Conservation (phyloP, 2,888 invertebrate species). For the Lithophane leautieri region DNA sequence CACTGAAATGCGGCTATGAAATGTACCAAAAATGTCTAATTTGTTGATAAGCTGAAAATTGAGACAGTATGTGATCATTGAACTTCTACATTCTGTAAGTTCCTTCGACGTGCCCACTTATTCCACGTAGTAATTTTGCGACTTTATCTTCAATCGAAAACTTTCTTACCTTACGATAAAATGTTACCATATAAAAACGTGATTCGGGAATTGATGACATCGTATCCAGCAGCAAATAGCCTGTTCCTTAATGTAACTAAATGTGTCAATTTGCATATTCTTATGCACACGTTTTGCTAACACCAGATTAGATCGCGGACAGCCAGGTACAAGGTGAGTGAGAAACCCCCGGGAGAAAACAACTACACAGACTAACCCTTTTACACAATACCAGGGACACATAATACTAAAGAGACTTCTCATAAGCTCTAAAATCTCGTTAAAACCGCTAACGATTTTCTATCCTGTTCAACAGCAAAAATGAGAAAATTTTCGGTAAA, state of each 20-base stretch:
- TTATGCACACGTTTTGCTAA: slow-evolving; percentile 25
- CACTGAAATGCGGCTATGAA: not conserved
- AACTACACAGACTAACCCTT: not conserved
- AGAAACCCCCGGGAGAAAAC: slow-evolving; percentile 2
- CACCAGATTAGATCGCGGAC: slow-evolving; percentile 26
- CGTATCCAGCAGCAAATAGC: slow-evolving; percentile 15
- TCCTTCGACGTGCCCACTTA: not conserved
- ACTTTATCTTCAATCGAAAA: slow-evolving; percentile 36
- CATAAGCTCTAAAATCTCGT: slow-evolving; percentile 63
- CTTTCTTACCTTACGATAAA: slow-evolving; percentile 14
- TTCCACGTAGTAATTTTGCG: slow-evolving; percentile 3
- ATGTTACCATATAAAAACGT: slow-evolving; percentile 18
- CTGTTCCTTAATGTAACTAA: slow-evolving; percentile 17
- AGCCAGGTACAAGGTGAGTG: not conserved
- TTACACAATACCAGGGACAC: slow-evolving; percentile 13
- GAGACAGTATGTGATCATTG: not conserved
- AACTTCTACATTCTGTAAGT: slow-evolving; percentile 8
- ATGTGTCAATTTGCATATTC: slow-evolving; percentile 27
- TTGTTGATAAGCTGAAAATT: not conserved
- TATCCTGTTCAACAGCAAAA: slow-evolving; percentile 53
- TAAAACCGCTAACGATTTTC: slow-evolving; percentile 66
- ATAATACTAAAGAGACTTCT: slow-evolving; percentile 51
- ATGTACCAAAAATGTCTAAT: not conserved
- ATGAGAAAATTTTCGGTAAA: slow-evolving; percentile 59
- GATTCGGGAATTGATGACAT: slow-evolving; percentile 47